These are phyloP conservation scores for Porites evermanni DNA, from an alignment of 92 coral and sea anemone genomes.

Conservation along the genomic window DNA sequence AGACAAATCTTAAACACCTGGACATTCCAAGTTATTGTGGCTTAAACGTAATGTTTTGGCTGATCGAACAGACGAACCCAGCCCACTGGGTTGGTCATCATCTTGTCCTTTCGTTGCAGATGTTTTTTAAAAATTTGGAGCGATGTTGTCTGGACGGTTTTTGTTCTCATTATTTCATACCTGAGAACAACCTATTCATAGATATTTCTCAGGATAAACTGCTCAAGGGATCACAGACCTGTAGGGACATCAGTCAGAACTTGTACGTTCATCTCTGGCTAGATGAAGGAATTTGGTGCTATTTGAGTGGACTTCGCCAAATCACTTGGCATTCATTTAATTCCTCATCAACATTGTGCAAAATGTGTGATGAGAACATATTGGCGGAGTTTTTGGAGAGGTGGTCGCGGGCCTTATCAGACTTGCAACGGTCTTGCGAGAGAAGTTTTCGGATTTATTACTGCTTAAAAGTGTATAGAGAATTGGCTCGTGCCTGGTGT, in stretches of 20 bases:
- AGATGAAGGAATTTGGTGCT: constrained; percentile 26
- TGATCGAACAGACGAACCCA: constrained; percentile 18
- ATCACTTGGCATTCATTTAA: constrained; percentile 6
- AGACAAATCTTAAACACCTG: constrained; percentile 9
- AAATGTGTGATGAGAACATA: neutral
- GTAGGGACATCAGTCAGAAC: neutral
- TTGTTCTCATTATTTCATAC: constrained; percentile 24
- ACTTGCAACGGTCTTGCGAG: constrained; percentile 11
- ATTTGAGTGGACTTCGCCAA: constrained; percentile 16
- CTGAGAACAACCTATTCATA: constrained; percentile 22
- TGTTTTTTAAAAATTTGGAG: constrained; percentile 27
- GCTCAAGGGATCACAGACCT: constrained; percentile 5
- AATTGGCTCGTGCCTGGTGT: constrained; percentile 13
- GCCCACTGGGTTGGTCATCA: constrained; percentile 14
- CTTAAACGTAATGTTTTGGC: constrained; percentile 27
- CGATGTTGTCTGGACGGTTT: constrained; percentile 8
- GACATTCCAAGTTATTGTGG: constrained; percentile 21
- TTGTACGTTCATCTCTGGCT: constrained; percentile 24
- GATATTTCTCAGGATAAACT: constrained; percentile 19
- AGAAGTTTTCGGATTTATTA: constrained; percentile 24
- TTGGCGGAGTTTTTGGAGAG: constrained; percentile 7
- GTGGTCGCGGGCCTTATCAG: constrained; percentile 7
- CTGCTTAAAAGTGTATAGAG: constrained; percentile 25
- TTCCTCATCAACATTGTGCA: constrained; percentile 9
- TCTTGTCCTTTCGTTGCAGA: constrained; percentile 16